A percentile compares a stretch with the other conserved stretches of the same genome.
These are phyloP conservation scores for Pseudomyrmex concolor DNA, from an alignment of 1,140 invertebrate genomes.

Conservation along the genomic window DNA sequence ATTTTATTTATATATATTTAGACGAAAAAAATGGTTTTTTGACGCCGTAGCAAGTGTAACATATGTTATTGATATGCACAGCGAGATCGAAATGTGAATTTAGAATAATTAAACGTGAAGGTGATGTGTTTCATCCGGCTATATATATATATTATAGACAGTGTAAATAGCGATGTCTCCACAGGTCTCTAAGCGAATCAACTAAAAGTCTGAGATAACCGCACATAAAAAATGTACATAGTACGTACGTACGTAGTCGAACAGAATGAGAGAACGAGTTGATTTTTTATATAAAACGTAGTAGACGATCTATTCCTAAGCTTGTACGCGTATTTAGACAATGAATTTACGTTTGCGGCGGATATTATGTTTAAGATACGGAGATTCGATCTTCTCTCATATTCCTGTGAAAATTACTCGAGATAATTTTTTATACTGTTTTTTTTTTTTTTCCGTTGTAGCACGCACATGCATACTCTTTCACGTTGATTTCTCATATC, in stretches of 20 bases:
- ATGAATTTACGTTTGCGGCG: conserved; percentile 10
- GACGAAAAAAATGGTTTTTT: not conserved
- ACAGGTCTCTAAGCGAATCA: too few relatives aligned
- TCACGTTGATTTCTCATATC: not conserved
- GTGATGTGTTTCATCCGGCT: conserved; percentile 8
- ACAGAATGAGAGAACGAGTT: too few relatives aligned
- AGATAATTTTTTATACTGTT: conserved; percentile 28
- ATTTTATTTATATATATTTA: conserved; percentile 39
- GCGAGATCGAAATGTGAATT: conserved; percentile 13
- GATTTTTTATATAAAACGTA: not conserved
- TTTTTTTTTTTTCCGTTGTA: too few relatives aligned
- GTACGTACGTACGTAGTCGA: too few relatives aligned
- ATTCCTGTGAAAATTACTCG: conserved; percentile 21
- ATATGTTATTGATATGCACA: conserved; percentile 11
- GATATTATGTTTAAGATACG: too few relatives aligned
- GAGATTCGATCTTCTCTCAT: conserved; percentile 2
- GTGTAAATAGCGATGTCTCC: too few relatives aligned
- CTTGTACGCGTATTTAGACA: conserved; percentile 36
- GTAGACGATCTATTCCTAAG: conserved; percentile 1
- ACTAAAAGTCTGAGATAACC: too few relatives aligned
- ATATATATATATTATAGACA: not conserved
- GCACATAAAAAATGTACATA: too few relatives aligned
- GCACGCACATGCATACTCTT: too few relatives aligned
- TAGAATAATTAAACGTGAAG: conserved; percentile 7
- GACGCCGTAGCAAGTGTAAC: conserved; percentile 23